Percentiles rank a stretch among this genome's conserved stretches.
These are phyloP conservation scores for Drosophila repletoides DNA, from an alignment of 1,140 invertebrate genomes.

Conservation along the genomic window DNA sequence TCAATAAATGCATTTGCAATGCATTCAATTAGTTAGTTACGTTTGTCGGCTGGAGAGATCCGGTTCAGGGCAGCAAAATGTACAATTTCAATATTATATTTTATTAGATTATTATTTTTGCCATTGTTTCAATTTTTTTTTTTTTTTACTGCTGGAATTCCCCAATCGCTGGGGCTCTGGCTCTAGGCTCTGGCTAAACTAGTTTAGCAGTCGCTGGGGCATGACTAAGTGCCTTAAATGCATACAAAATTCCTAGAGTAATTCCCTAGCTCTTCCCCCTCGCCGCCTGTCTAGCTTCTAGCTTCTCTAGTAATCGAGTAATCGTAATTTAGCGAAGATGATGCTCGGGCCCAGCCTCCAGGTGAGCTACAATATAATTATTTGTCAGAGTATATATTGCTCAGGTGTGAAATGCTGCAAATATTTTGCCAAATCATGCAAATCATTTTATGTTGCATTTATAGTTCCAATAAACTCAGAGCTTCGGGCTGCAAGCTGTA, in stretches of 20 bases:
- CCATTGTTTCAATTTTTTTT: slow-evolving; percentile 64
- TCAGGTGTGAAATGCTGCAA: slow-evolving; percentile 63
- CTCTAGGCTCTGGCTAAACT: slow-evolving; percentile 48
- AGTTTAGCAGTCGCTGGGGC: slow-evolving; percentile 77
- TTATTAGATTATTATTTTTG: slow-evolving; percentile 53
- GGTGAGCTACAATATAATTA: slow-evolving; percentile 26
- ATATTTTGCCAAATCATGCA: slow-evolving; percentile 69
- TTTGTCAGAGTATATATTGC: slow-evolving; percentile 27
- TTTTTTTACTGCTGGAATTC: slow-evolving; percentile 57
- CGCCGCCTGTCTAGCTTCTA: not conserved
- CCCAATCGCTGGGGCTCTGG: slow-evolving; percentile 19
- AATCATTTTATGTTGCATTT: slow-evolving; percentile 59
- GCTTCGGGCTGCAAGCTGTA: slow-evolving; percentile 1
- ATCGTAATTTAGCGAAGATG: slow-evolving; percentile 63
- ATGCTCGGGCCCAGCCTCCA: slow-evolving; percentile 22
- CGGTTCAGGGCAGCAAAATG: slow-evolving; percentile 46
- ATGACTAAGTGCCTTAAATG: slow-evolving; percentile 80
- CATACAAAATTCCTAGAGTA: slow-evolving; percentile 68
- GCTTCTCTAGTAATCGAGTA: not conserved
- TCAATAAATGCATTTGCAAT: slow-evolving; percentile 59
- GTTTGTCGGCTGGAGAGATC: slow-evolving; percentile 54
- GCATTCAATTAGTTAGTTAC: slow-evolving; percentile 32
- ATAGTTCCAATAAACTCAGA: slow-evolving; percentile 62
- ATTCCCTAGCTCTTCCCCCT: not conserved
- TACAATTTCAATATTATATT: slow-evolving; percentile 9